These are phyloP conservation scores for Odontomyia ornata DNA, from an alignment of 2,888 invertebrate species.

Conservation along the genomic window DNA sequence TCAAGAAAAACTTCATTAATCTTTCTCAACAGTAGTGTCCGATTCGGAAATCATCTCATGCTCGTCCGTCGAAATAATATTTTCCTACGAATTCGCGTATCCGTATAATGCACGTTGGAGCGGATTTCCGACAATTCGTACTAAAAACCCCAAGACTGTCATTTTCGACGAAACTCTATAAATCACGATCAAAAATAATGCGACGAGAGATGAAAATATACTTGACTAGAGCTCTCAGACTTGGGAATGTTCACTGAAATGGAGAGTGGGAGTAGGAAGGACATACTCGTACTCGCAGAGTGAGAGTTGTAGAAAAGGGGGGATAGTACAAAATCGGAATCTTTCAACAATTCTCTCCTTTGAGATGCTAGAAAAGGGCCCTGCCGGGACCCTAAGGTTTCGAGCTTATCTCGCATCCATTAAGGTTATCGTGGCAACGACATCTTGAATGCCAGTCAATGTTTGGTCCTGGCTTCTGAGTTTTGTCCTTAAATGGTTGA, in stretches of 20 bases:
- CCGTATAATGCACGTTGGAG: too few relatives aligned
- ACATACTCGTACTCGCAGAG: too few relatives aligned
- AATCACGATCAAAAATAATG: constrained; percentile 7
- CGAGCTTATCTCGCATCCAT: constrained; percentile 20
- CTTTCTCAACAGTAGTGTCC: neutral
- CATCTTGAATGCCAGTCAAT: constrained; percentile 14
- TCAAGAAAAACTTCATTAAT: neutral
- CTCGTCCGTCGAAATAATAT: too few relatives aligned
- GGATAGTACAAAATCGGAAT: neutral
- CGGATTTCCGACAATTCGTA: neutral
- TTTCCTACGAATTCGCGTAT: too few relatives aligned
- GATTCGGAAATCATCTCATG: neutral
- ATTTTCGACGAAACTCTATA: constrained; percentile 23
- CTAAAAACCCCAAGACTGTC: neutral
- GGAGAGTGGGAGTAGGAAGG: too few relatives aligned
- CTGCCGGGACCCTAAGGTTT: neutral
- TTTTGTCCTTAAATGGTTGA: neutral
- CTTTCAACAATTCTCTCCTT: neutral
- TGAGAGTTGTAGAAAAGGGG: too few relatives aligned
- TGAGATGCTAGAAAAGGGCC: too few relatives aligned
- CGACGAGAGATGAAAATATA: neutral
- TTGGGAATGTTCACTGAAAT: too few relatives aligned
- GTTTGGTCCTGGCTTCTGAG: neutral
- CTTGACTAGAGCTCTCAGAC: neutral
- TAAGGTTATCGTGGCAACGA: constrained; percentile 6